These are phyloP conservation scores for Mellilla xanthometata DNA, from an alignment of 2,888 invertebrate genomes.

Conservation along the genomic window DNA sequence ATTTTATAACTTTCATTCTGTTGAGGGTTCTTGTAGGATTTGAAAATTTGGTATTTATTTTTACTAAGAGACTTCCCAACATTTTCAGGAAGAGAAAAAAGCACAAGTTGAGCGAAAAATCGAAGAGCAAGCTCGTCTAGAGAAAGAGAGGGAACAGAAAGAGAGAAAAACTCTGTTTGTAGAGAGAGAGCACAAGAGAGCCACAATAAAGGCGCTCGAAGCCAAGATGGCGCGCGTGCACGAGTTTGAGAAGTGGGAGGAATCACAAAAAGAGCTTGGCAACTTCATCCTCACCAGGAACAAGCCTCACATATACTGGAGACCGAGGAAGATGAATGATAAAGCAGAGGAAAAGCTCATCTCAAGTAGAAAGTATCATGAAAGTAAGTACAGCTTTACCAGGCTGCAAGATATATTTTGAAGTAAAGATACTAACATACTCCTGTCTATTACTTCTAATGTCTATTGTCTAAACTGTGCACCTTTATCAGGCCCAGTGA, in stretches of 20 bases:
- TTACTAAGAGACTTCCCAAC: no score
- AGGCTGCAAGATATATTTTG: no score
- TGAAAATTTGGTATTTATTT: no score
- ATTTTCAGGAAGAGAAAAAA: constrained; percentile 69
- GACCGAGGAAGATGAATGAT: constrained; percentile 90
- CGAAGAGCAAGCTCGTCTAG: constrained; percentile 94
- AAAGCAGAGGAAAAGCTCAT: constrained; percentile 86
- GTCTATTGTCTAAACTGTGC: no score
- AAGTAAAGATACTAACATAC: no score
- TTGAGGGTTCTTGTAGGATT: no score
- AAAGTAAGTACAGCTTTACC: constrained; percentile 82
- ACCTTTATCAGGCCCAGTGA: no score
- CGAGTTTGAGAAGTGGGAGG: constrained; percentile 95
- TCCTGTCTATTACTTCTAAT: no score
- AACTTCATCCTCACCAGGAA: constrained; percentile 94
- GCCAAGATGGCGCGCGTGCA: constrained; percentile 94
- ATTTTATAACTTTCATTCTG: no score
- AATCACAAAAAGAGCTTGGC: constrained; percentile 86
- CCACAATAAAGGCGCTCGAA: constrained; percentile 94
- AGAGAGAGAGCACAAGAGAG: constrained; percentile 93
- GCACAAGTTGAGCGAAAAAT: constrained; percentile 95
- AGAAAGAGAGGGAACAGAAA: constrained; percentile 90
- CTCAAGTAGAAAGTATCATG: constrained; percentile 84
- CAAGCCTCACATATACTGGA: constrained; percentile 93
- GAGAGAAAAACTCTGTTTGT: constrained; percentile 93